Evolutionary conservation across 53 echinoderm and acorn worm species (phyloP).

Genomic region (Apostichopus leukothele): DNA sequence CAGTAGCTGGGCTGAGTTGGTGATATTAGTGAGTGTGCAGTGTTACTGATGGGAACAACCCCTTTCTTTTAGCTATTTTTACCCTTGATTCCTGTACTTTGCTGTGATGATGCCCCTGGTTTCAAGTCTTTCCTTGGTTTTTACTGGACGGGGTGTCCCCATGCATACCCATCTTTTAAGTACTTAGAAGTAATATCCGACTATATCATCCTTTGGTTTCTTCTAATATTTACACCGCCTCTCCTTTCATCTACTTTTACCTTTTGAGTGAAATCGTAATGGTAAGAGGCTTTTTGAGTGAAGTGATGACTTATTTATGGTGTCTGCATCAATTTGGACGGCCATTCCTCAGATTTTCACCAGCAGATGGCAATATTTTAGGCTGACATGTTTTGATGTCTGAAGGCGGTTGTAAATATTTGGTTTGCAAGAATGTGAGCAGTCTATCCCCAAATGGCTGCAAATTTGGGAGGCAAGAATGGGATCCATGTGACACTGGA

Average conservation of each 20-base stretch:
- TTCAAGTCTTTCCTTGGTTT: no score
- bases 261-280: background rate
- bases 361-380: background rate
- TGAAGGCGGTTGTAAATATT: slow-evolving; percentile 29
- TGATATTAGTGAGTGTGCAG: no score
- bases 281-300: background rate
- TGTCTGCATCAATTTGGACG: slow-evolving; percentile 19
- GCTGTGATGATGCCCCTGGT: no score
- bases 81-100: no score
- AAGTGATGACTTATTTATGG: slow-evolving; percentile 38
- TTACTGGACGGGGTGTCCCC: no score
- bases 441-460: background rate
- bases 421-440: slow-evolving; percentile 24
- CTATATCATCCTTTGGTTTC: no score
- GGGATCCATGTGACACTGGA: background rate
- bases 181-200: no score
- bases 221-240: background rate
- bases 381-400: background rate
- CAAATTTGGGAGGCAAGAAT: background rate
- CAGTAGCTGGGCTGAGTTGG: no score
- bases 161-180: no score
- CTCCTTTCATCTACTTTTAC: background rate
- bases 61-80: no score
- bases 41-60: no score
- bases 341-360: slow-evolving; percentile 1